Evolutionary conservation across 2,797 vertebrate genomes (phyloP).

Genomic region (Aldrovandia affinis): DNA sequence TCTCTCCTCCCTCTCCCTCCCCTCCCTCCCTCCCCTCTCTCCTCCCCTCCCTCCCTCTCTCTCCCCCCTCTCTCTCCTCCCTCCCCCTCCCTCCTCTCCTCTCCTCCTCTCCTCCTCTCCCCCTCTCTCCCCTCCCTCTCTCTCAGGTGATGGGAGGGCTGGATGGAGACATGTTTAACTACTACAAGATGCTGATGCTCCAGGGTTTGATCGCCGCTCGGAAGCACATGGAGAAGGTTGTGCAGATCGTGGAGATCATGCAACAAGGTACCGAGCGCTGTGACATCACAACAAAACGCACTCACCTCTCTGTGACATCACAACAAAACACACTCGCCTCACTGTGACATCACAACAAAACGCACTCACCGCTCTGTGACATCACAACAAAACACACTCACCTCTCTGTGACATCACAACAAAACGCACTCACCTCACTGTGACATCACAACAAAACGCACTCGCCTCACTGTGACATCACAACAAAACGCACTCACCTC

Average conservation of each 20-base stretch:
- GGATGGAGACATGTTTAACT: conserved; percentile 94
- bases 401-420: too few relatives aligned
- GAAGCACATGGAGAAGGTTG: conserved; percentile 93
- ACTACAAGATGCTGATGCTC: conserved; percentile 97
- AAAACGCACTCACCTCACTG: too few relatives aligned
- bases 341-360: not conserved
- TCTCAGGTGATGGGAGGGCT: conserved; percentile 90
- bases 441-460: too few relatives aligned
- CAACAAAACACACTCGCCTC: not conserved
- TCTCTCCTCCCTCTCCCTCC: too few relatives aligned
- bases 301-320: not conserved
- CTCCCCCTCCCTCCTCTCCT: not conserved
- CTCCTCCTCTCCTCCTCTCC: not conserved
- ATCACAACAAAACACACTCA: too few relatives aligned
- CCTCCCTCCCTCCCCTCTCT: not conserved
- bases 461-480: too few relatives aligned
- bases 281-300: not conserved
- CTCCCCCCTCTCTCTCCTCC: not conserved
- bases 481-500: too few relatives aligned
- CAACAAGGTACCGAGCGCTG: conserved; percentile 81
- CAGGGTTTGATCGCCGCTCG: conserved; percentile 89
- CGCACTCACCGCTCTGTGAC: too few relatives aligned
- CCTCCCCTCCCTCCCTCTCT: not conserved
- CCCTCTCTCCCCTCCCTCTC: not conserved
- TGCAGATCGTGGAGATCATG: conserved; percentile 97